These are phyloP conservation scores for Lithophane ornitopus DNA, from an alignment of 2,888 invertebrate species.

Conservation along the genomic window DNA sequence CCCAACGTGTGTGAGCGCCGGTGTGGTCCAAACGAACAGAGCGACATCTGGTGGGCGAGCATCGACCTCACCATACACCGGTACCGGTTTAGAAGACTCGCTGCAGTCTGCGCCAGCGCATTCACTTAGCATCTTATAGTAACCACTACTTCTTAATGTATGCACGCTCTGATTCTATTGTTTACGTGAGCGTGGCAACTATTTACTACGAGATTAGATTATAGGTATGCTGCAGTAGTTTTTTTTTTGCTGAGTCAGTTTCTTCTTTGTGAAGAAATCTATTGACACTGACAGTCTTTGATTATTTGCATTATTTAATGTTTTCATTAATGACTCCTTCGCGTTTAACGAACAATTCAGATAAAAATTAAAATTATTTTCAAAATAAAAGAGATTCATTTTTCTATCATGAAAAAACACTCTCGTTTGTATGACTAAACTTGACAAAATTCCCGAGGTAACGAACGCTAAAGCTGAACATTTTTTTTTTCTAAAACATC, in stretches of 20 bases:
- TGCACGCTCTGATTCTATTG: conserved; percentile 76
- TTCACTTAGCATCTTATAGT: conserved; percentile 65
- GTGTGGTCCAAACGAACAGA: conserved; percentile 65
- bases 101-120: conserved; percentile 70
- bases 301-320: not conserved
- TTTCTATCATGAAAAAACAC: conserved; percentile 1
- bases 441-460: conserved; percentile 10
- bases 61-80: conserved; percentile 72
- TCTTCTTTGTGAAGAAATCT: not conserved
- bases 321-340: not conserved
- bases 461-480: not conserved
- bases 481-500: conserved; percentile 29
- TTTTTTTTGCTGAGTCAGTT: not conserved
- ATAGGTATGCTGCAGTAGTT: conserved; percentile 6
- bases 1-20: conserved; percentile 49
- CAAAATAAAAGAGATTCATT: not conserved
- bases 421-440: not conserved
- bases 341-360: not conserved
- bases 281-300: not conserved
- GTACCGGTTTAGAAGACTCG: conserved; percentile 66
- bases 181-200: conserved; percentile 69
- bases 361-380: too few relatives aligned
- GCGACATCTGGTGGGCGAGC: conserved; percentile 80
- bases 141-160: conserved; percentile 59
- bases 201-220: conserved; percentile 63